Conservation (phyloP, 2,113 vertebrate genomes). For the Cettia cetti region DNA sequence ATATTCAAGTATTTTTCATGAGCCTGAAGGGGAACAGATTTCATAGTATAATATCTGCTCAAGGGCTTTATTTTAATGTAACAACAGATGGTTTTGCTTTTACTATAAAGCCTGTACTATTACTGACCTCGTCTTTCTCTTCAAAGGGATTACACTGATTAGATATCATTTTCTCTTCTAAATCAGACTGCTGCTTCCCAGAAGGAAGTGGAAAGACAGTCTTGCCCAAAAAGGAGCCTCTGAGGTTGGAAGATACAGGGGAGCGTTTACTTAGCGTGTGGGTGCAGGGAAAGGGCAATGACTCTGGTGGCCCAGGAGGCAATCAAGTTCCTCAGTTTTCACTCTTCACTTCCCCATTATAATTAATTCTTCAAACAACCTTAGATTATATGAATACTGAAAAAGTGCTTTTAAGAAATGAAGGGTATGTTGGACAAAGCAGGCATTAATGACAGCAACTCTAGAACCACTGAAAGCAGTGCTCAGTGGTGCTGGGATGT, state of each 20-base stretch:
- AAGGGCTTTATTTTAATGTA: constrained; percentile 53
- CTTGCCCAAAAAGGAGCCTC: not conserved
- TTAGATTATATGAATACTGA: not conserved
- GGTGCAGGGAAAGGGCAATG: not conserved
- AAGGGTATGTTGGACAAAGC: not conserved
- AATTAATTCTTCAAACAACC: not conserved
- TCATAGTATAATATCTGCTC: constrained; percentile 34
- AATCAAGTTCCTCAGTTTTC: not conserved
- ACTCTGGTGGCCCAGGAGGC: accelerated
- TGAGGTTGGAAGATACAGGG: not conserved
- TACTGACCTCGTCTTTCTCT: constrained; percentile 50
- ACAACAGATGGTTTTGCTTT: constrained; percentile 56
- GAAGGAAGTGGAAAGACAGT: not conserved
- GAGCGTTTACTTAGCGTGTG: not conserved
- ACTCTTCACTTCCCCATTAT: not conserved
- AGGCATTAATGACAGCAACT: not conserved
- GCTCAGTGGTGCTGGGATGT: not conserved
- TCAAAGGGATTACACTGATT: constrained; percentile 62
- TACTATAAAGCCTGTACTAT: constrained; percentile 46
- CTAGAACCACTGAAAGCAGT: not conserved
- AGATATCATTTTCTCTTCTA: constrained; percentile 42
- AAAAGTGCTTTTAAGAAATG: not conserved
- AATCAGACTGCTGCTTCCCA: constrained; percentile 21
- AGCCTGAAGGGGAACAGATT: constrained; percentile 43
- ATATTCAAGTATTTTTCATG: constrained; percentile 45